Evolutionary conservation across 2,888 invertebrate genomes (phyloP), one percentile per base, ranked within the genome.

Genomic region (Dilophus febrilis): DNA sequence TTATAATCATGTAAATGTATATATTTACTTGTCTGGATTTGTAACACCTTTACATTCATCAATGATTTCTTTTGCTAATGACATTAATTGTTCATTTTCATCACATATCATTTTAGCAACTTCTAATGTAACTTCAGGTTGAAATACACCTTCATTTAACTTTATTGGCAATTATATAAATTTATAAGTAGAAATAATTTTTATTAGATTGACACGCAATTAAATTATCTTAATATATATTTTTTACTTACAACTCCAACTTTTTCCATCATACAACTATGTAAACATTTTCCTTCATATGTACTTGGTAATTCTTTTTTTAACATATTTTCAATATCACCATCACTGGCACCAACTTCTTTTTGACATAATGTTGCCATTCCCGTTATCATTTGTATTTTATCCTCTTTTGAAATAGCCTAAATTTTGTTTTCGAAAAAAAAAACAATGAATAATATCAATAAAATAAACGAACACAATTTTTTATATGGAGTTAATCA

Each of bases 261-360:
- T 46, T 57, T 55, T 44, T 57, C 55, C 49, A 59, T 50, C 16
- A 57, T 40, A 42, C 62, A 62, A 33, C 56, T 52, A 3, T 50
- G 53, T 40, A 64, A 44, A 38, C 64, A 62, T 44, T 59, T 61
- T n/a, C 50, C 55, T 36, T 55, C 55, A 5, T 42, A 47, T 7
- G 50, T 49, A 4, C 40, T 44, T 13, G 54, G 50, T 1, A 50
- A 41, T 35, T 53, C 46, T 36, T 56, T 49, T 17, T 51, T 50
- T 16, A 56, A 38, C 47, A 62, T 42, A 5, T 48, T 48, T 28
- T 52, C 50, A 32, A 62, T 40, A 42, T 61, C 62, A 59, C 60
- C 59, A 47, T 58, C 57, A 14, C 51, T 54, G 37, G 59, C 60
- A 7, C 57, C 55, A 18, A 49, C 34, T 43, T 56, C 53, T 4